Evolutionary conservation across 2,888 invertebrate species (phyloP).

Genomic region (Frankliniella fusca): DNA sequence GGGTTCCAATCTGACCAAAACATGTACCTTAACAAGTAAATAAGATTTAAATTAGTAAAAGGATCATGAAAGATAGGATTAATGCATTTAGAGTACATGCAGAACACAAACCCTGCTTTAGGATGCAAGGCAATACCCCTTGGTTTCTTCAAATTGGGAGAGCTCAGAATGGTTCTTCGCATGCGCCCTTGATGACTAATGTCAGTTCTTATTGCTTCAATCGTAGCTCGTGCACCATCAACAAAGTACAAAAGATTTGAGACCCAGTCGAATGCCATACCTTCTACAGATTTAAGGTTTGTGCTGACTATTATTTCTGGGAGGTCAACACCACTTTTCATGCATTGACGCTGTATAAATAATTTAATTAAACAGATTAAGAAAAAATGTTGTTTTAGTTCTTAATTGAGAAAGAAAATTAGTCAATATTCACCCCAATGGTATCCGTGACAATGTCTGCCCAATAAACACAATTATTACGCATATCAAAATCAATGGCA

Average conservation of each 20-base stretch:
- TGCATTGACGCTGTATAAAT: constrained; percentile 58
- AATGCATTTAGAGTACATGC: neutral
- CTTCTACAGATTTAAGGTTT: constrained; percentile 75
- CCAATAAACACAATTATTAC: constrained; percentile 82
- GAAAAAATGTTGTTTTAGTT: neutral
- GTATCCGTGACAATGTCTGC: constrained; percentile 77
- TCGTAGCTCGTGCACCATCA: constrained; percentile 71
- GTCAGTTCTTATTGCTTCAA: constrained; percentile 74
- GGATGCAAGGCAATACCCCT: constrained; percentile 82
- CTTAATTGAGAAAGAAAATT: neutral
- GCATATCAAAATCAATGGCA: constrained; percentile 80
- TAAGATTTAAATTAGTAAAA: neutral
- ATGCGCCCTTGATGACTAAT: constrained; percentile 61
- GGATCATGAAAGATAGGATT: neutral
- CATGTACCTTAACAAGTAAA: constrained; percentile 49
- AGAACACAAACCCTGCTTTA: constrained; percentile 56
- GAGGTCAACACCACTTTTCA: constrained; percentile 59
- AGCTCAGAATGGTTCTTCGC: constrained; percentile 69
- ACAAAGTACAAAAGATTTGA: constrained; percentile 83
- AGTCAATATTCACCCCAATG: constrained; percentile 55
- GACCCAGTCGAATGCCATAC: constrained; percentile 86
- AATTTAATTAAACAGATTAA: constrained; percentile 27
- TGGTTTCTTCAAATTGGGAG: constrained; percentile 64
- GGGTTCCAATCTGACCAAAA: constrained; percentile 89
- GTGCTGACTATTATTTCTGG: constrained; percentile 70